Evolutionary conservation across 2,888 invertebrate species (phyloP), one percentile per base, ranked within the genome.

Genomic region (Dascillus cervinus): DNA sequence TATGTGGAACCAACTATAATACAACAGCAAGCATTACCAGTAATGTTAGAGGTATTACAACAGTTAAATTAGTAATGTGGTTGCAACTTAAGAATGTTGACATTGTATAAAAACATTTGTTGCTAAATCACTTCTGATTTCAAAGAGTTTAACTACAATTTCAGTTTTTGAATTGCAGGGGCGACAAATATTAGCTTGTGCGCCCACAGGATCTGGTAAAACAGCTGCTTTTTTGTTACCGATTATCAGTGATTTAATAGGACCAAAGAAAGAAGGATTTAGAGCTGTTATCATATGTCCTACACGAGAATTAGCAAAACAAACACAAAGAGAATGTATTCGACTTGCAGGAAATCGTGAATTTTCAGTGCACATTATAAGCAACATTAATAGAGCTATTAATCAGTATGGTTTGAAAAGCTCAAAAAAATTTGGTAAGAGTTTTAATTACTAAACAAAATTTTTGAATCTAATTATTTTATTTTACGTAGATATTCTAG

Each of bases 141-240:
- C n/a, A n/a, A n/a, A n/a, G n/a, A n/a, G 12, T 20, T 12, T 14
- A 26, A 35, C 12, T 28, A 22, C 26, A 22, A 34, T 26, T 37
- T 37, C 34, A 32, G 21, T 32, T 34, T 37, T 22, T 11, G 21
- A 34, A 44, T 46, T 42, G 42, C 50, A 84, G 77, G 76, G 77
- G 22, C 73, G 89, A 27, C 86, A 94, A 58, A 65, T 96, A 15
- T 72, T 97, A 51, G 94, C 91, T 0, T 92, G 91, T 61, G 97
- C 97, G 0, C 96, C 96, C 0, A 98, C 97, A 0, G 97, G 97
- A 1, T 95, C 94, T 1, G 97, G 97, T 4, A 97, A 97, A 68
- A 98, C 97, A 0, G 83, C 90, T 1, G 92, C 96, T 0, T 97
- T 96, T 65, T 70, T 96, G 0, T 60, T 95, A 3, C 97, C 97